Percentiles rank a stretch among this genome's conserved stretches.
Evolutionary conservation across 2,888 invertebrate species (phyloP).

Genomic region (Beris morrisii): DNA sequence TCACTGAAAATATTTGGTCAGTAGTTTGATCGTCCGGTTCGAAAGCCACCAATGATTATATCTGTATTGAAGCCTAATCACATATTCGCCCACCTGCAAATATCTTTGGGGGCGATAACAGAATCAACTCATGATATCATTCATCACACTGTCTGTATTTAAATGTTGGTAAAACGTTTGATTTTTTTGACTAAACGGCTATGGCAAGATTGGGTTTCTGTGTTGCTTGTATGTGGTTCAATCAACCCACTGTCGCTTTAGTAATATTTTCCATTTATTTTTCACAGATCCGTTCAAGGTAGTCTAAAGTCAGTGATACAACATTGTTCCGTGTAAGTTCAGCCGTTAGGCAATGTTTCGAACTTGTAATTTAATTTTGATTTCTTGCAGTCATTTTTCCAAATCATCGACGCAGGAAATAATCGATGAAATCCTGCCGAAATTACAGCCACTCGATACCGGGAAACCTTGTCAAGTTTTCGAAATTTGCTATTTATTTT

Average conservation of each 20-base stretch:
- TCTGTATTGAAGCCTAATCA: no score
- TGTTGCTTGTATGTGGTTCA: neutral
- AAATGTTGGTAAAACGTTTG: no score
- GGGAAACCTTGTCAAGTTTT: constrained; percentile 60
- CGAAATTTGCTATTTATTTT: constrained; percentile 70
- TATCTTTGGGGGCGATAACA: no score
- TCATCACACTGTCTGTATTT: no score
- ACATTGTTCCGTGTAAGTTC: constrained; percentile 40
- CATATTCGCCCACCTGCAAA: no score
- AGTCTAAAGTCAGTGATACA: constrained; percentile 39
- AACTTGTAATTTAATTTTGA: neutral
- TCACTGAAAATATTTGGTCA: no score
- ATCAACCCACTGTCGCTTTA: neutral
- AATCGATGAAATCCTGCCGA: constrained; percentile 78
- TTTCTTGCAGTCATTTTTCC: constrained; percentile 66
- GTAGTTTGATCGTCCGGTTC: no score
- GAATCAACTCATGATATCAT: no score
- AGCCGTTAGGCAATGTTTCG: neutral
- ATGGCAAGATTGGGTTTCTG: no score
- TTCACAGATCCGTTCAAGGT: constrained; percentile 40
- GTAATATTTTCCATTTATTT: constrained; percentile 14
- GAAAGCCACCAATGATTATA: no score
- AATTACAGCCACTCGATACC: constrained; percentile 72
- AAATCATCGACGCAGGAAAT: constrained; percentile 80
- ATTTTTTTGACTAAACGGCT: no score